Base-by-base conservation (phyloP, 2,888 invertebrate species). In the Drosophila imparisetae region DNA sequence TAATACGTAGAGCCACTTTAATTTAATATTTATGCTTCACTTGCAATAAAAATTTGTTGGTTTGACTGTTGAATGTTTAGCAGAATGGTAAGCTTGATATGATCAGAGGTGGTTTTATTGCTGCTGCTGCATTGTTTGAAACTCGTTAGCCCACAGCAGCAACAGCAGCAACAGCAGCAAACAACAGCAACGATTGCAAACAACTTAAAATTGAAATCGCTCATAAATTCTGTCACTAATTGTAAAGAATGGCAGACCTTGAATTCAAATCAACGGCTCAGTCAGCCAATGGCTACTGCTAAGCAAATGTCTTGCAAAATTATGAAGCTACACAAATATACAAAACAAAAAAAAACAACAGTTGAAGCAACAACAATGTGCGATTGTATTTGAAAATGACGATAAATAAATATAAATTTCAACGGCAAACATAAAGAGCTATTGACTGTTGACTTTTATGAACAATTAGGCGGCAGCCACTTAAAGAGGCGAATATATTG, bases 401-500 rank as follows among this genome's bases (percentile, higher is more conserved):
- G 68, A 88, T 86, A 86, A 86, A 88, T 86, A 86, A 86, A 86
- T 84, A 86, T 87, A 86, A 87, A 87, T 86, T 87, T 86, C 82
- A 87, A 84, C 79, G 81, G 85, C 85, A 87, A 86, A 84, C 87
- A 87, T 84, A 87, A 86, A 87, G 88, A 87, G 86, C 86, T 88
- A 86, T 88, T 86, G 86, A 88, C 86, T 86, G 84, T 83, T 84
- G 86, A 84, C 87, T 86, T 86, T 87, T 83, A 86, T 85, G 85
- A 85, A 85, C 85, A 85, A 85, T 85, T 85, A 85, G 85, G 85
- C 85, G 85, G 85, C 86, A 84, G 85, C 86, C 86, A 85, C 86
- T 84, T 85, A 83, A 85, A 85, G 76, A 77, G 79, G 72, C 83
- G 80, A 83, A 74, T 83, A 83, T 81, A 83, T 83, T 80, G 77